Evolutionary conservation across 2,113 vertebrate species (phyloP), one percentile per base, ranked within the genome.

Genomic region (Callionymus lyra): DNA sequence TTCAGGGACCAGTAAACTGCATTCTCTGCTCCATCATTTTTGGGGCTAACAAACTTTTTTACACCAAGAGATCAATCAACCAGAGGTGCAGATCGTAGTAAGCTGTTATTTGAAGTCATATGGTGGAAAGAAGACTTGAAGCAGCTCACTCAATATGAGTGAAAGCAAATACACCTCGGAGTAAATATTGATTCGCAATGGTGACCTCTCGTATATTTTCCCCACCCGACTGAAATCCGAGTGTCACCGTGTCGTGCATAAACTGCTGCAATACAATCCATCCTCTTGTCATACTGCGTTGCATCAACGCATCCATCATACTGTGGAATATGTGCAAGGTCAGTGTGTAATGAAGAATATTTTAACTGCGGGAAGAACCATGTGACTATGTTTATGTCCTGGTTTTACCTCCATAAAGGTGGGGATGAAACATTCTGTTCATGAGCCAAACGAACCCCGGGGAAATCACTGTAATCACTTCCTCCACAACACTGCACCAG

Each of bases 401-500:
- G 21, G 21, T 27, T 27, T 27, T 8, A 27, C 21, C 21, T 27
- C 21, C 21, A 8, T 27, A 4, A 4, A 4, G 21, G 4, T 8
- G 21, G 21, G 4, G 21, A 27, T 27, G 21, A 4, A 27, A 76
- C 76, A n/a, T 16, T 15, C 15, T n/a, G 50, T 63, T 73, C 67
- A 65, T 68, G 73, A 61, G 74, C 66, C 68, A 35, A 58, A 63
- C 68, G 70, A 60, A 70, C 81, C 74, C 66, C 41, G 13, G 78
- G 81, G 81, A 83, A 81, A 79, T 80, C 76, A 80, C 63, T 76
- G 69, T 69, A 66, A 77, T 70, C 72, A 73, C 74, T 76, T 64
- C 62, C 61, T 44, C 44, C 61, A 43, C 21, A 27, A 4, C 21
- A 27, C 21, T 27, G 4, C 21, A 5, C 21, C 8, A 8, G 21